These are phyloP conservation scores for Periplaneta americana DNA, from an alignment of 1,140 invertebrate species.

Conservation along the genomic window DNA sequence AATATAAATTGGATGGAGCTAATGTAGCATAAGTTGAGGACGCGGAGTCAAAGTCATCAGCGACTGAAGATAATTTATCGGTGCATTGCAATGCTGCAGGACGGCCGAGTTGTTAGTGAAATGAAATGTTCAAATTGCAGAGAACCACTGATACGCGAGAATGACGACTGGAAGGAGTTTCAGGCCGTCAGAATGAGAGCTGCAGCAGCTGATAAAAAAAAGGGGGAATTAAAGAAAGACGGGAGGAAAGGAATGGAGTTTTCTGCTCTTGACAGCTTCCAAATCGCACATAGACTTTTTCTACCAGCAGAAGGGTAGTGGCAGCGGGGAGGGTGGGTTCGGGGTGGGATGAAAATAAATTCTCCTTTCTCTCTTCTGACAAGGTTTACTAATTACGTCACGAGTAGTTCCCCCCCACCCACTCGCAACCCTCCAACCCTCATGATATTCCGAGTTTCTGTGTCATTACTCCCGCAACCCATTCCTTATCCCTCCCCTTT, in stretches of 20 bases:
- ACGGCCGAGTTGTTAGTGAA: conserved; percentile 3
- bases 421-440: neutral
- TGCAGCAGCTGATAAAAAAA: conserved; percentile 16
- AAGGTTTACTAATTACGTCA: conserved; percentile 8
- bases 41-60: too few species aligned
- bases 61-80: too few species aligned
- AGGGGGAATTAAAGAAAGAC: conserved; percentile 16
- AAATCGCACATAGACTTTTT: conserved; percentile 13
- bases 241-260: conserved; percentile 3
- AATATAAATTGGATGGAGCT: too few species aligned
- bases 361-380: conserved; percentile 3
- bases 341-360: conserved; percentile 8
- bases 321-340: neutral
- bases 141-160: neutral
- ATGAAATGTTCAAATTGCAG: neutral
- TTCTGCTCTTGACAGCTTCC: conserved; percentile 17
- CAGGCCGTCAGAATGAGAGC: conserved; percentile 3
- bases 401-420: neutral
- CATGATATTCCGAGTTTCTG: conserved; percentile 2
- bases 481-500: conserved; percentile 2
- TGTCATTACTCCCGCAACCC: conserved; percentile 6
- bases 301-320: neutral
- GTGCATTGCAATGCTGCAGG: neutral
- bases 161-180: neutral
- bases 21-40: too few species aligned